Percentiles rank a stretch among this genome's conserved stretches.
Conservation (phyloP, 2,797 vertebrate species). For the Salarias fasciatus region DNA sequence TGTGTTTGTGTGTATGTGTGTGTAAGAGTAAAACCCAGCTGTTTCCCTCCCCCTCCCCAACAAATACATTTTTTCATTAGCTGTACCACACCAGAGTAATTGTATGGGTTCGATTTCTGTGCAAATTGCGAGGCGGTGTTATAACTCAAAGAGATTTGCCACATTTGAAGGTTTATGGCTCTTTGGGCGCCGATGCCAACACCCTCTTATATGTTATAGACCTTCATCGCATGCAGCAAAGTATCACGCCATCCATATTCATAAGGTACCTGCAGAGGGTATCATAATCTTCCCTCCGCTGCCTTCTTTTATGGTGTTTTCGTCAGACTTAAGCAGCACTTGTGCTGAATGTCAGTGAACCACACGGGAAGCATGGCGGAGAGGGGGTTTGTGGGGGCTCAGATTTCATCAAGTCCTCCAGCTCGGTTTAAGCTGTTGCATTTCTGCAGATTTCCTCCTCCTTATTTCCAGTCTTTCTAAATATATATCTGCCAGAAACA, state of each 20-base stretch:
- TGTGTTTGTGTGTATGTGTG: no score
- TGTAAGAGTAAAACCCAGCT: no score
- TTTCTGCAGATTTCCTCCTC: constrained; percentile 2
- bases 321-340: constrained; percentile 3
- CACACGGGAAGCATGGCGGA: background rate
- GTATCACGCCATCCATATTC: constrained; percentile 40
- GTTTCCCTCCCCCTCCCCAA: background rate
- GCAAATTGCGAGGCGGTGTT: constrained; percentile 18
- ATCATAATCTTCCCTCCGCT: constrained; percentile 7
- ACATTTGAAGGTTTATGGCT: constrained; percentile 26
- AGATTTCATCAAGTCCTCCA: constrained; percentile 2
- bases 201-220: constrained; percentile 10
- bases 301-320: constrained; percentile 7
- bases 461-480: constrained; percentile 9
- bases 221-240: background rate
- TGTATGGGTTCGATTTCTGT: constrained; percentile 3
- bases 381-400: constrained; percentile 10
- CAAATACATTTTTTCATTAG: constrained; percentile 15
- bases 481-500: constrained; percentile 22
- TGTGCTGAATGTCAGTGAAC: constrained; percentile 1
- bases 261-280: constrained; percentile 37
- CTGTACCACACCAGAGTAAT: background rate
- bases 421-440: constrained; percentile 24
- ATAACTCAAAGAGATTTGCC: constrained; percentile 41
- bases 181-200: constrained; percentile 12